phyloP scores from a whole-genome alignment of 2,888 invertebrate species.

The Sceliomorpha sp. region DNA sequence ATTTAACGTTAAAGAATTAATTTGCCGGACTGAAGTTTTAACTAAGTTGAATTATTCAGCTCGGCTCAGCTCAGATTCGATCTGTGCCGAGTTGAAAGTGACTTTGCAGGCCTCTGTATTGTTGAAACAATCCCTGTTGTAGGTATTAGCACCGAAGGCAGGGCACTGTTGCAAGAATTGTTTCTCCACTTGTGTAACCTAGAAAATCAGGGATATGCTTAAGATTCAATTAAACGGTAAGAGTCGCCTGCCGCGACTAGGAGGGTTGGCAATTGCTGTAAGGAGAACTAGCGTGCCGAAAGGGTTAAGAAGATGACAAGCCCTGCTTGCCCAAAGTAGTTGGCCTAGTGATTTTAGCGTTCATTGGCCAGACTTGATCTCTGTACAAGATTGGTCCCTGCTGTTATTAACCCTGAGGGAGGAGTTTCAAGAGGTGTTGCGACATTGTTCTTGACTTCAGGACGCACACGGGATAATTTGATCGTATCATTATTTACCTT shows the following conservation, averaged over 20 bases:
- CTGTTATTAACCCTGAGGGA: slow-evolving; percentile 69
- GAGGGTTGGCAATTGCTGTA: slow-evolving; percentile 36
- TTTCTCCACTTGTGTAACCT: not conserved
- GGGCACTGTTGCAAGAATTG: no score
- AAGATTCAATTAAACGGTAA: slow-evolving; percentile 45
- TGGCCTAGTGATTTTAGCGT: slow-evolving; percentile 77
- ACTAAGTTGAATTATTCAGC: no score
- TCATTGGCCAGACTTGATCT: slow-evolving; percentile 76
- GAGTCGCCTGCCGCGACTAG: slow-evolving; percentile 3
- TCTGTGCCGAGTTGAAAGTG: no score
- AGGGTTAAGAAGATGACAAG: slow-evolving; percentile 66
- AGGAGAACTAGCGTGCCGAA: slow-evolving; percentile 61
- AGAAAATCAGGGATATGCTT: slow-evolving; percentile 2
- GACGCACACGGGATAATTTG: slow-evolving; percentile 54
- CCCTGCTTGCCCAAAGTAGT: slow-evolving; percentile 68
- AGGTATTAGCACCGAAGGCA: no score
- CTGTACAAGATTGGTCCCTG: slow-evolving; percentile 75
- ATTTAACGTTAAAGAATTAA: no score
- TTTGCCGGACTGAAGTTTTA: no score
- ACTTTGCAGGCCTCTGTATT: no score
- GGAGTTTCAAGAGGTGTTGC: slow-evolving; percentile 70
- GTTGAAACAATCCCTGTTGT: no score
- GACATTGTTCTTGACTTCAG: slow-evolving; percentile 55
- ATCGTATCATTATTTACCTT: slow-evolving; percentile 55
- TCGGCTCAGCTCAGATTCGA: no score